Evolutionary conservation across 2,113 vertebrate species (phyloP).

Genomic region (Rhineura floridana): DNA sequence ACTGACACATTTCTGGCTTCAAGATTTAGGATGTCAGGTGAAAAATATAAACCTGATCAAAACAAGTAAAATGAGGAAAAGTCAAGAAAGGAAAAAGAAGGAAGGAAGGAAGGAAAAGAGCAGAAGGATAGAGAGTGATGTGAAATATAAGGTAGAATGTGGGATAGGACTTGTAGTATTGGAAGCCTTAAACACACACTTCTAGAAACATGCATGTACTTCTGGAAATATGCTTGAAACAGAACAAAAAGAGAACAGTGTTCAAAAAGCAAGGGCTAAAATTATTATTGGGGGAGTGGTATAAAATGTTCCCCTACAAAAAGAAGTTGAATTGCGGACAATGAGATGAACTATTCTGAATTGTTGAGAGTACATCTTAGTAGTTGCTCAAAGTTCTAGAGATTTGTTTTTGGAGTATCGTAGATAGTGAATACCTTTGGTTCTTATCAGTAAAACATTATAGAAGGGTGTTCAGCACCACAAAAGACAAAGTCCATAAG

Average conservation of each 20-base stretch:
- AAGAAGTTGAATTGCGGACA: background rate
- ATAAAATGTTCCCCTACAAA: background rate
- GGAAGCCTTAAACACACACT: background rate
- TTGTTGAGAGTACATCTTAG: rapidly evolving
- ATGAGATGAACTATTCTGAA: background rate
- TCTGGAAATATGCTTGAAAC: background rate
- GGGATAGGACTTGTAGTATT: background rate
- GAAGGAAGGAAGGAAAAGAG: background rate
- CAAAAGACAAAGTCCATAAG: slow-evolving; percentile 55
- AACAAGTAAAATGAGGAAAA: background rate
- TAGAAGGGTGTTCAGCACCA: slow-evolving; percentile 37
- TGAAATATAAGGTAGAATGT: background rate
- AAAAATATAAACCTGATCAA: background rate
- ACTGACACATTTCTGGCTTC: background rate
- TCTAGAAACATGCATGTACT: background rate
- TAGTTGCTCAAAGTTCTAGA: background rate
- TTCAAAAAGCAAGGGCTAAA: background rate
- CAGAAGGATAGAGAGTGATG: background rate
- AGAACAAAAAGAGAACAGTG: background rate
- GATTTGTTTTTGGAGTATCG: background rate
- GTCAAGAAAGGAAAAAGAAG: background rate
- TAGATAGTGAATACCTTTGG: background rate
- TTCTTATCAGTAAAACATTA: slow-evolving; percentile 8
- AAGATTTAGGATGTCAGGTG: background rate
- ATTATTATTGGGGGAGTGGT: background rate